phyloP scores from a whole-genome alignment of 2,888 invertebrate species.

The Lumbricus terrestris region DNA sequence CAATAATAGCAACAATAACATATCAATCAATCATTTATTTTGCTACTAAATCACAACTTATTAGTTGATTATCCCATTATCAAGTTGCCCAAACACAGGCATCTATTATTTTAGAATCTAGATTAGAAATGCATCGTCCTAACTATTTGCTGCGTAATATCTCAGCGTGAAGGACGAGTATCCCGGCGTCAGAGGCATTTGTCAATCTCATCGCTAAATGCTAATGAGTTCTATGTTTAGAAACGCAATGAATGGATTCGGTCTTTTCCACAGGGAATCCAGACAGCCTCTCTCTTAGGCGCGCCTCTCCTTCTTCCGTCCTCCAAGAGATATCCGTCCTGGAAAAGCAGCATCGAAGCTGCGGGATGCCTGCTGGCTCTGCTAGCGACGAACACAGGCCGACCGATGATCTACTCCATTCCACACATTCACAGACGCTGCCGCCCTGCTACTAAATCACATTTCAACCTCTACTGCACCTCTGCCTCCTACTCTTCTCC shows the following conservation, averaged over 20 bases:
- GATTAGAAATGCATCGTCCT: background rate
- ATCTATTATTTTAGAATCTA: no score
- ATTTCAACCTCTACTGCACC: background rate
- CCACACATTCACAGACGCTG: background rate
- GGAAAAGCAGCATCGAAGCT: background rate
- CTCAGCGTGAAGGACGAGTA: background rate
- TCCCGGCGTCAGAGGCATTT: background rate
- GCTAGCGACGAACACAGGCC: background rate
- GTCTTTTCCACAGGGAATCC: background rate
- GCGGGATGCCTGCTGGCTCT: background rate
- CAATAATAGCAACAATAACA: no score
- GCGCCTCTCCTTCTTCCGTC: background rate
- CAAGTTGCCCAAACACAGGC: no score
- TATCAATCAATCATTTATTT: no score
- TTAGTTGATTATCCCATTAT: no score
- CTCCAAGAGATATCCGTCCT: background rate
- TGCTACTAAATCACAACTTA: no score
- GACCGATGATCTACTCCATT: background rate
- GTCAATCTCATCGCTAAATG: background rate
- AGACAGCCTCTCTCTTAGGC: background rate
- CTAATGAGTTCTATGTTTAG: background rate
- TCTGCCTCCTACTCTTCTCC: background rate
- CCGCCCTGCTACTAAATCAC: background rate
- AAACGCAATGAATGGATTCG: background rate
- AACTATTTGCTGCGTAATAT: background rate